Evolutionary conservation across 2,888 invertebrate genomes (phyloP), one percentile per base, ranked within the genome.

Genomic region (Nipponacmea schrenckii): DNA sequence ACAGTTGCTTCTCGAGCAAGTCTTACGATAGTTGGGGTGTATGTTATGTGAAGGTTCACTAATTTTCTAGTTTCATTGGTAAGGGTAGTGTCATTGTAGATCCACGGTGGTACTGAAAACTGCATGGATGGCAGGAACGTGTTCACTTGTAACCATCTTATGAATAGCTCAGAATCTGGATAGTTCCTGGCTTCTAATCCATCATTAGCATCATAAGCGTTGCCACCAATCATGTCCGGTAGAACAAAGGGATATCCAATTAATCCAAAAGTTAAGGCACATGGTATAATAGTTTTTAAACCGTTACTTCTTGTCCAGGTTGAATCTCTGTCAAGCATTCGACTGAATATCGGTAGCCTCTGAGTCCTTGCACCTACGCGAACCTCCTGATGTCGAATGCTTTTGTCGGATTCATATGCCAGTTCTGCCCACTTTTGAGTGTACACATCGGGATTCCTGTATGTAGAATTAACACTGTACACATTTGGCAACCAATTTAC

Each of bases 81-180:
- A 1, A 80, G 73, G 15, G 79, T 79, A 5, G 81, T 80, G 24
- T 83, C 77, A 44, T 82, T 74, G 72, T 80, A 85, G 1, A 70
- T 67, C 82, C 96, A 0, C 91, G 90, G 87, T 0, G 80, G 80
- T 0, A 84, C 79, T 0, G 95, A 95, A 82, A 96, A 96, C 85
- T 96, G 94, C 89, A 97, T 94, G 0, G 96, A 94, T 0, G 98
- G 97, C 80, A 98, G 89, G 87, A 98, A 97, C 0, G 95, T 94
- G 2, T 95, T 94, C 83, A 97, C 90, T 84, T 95, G 93, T 63
- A 94, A 89, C 97, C 97, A 97, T 82, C 95, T 90, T 39, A 95
- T 92, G 82, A 93, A 94, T 4, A 90, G 83, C 76, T 90, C 89
- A 31, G 80, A 77, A 10, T 83, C 83, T 27, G 85, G 83, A 8